Base-by-base conservation (phyloP, 2,888 invertebrate species). In the Cheilosia pagana region DNA sequence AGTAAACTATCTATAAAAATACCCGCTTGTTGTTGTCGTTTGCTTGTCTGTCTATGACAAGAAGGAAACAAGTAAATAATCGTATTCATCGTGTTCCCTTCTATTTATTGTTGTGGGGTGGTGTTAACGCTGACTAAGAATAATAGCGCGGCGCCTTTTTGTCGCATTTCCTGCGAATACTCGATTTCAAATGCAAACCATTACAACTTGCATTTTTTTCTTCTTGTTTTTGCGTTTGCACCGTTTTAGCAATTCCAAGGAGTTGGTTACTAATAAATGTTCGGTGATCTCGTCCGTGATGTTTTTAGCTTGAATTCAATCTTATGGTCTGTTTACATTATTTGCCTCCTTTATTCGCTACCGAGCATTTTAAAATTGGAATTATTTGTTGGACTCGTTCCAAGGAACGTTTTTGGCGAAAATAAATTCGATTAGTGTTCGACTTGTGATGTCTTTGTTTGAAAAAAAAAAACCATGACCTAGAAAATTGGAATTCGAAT, bases 81-180 rank as follows among this genome's bases (percentile, higher is more conserved):
- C 28, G 31, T 28, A 48, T 62, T 45, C 31, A 62, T 19, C 45
- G 28, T 10, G 21, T 25, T 62, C 45, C 28, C 31, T 10, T n/a
- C 39, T n/a, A 65, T 25, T 41, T 39, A 23, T 45, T 16, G n/a
- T 50, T 53, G 45, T 65, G 62, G 55, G 60, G 41, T 10, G 10
- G 35, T 77, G 71, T 71, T 14, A 62, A 62, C 45, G 41, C 28
- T 19, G 63, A 59, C 79, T 68, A 83, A 79, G 74, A 83, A 79
- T 70, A 83, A 78, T 78, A 43, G 72, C 52, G 59, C 70, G 83
- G 83, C 83, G 83, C 83, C 83, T 74, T 59, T 50, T 39, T 83
- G 83, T 83, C 83, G 79, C 79, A 79, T 63, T 79, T 79, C 70
- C 70, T 75, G 48, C 68, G 83, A 83, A 83, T 65, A 65, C 70